phyloP scores from a whole-genome alignment of 2,113 vertebrate species.

The Alethe diademata region DNA sequence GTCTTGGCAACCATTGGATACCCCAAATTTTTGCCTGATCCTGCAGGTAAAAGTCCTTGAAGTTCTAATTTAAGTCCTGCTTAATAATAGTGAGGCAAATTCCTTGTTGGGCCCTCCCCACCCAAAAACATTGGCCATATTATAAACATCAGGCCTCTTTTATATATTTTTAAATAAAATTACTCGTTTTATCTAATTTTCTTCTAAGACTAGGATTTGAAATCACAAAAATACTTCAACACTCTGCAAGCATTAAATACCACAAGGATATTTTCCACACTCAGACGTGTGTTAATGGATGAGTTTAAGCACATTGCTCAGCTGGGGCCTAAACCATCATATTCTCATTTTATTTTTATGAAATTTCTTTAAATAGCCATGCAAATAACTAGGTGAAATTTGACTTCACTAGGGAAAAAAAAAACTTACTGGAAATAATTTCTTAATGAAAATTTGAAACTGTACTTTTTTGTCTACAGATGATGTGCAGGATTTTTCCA shows the following conservation, averaged over 20 bases:
- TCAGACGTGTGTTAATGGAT: background rate
- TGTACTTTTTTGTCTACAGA: background rate
- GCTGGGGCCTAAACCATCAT: background rate
- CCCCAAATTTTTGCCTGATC: background rate
- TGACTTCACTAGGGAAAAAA: background rate
- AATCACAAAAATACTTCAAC: background rate
- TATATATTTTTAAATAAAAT: background rate
- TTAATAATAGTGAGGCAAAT: background rate
- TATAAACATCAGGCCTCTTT: background rate
- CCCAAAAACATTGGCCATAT: background rate
- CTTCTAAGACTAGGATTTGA: background rate
- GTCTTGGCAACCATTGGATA: background rate
- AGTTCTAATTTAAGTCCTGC: background rate
- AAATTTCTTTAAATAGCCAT: background rate
- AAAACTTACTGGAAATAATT: background rate
- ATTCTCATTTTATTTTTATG: background rate
- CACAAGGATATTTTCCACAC: background rate
- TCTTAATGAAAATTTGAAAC: constrained; percentile 3
- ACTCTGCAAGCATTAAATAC: background rate
- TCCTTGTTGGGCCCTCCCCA: background rate
- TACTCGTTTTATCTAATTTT: background rate
- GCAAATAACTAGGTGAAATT: constrained; percentile 11
- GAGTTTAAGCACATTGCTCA: background rate
- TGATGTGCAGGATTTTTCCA: background rate
- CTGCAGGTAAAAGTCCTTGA: background rate